Evolutionary conservation across 2,797 vertebrate genomes (phyloP).

Genomic region (Argya squamiceps): DNA sequence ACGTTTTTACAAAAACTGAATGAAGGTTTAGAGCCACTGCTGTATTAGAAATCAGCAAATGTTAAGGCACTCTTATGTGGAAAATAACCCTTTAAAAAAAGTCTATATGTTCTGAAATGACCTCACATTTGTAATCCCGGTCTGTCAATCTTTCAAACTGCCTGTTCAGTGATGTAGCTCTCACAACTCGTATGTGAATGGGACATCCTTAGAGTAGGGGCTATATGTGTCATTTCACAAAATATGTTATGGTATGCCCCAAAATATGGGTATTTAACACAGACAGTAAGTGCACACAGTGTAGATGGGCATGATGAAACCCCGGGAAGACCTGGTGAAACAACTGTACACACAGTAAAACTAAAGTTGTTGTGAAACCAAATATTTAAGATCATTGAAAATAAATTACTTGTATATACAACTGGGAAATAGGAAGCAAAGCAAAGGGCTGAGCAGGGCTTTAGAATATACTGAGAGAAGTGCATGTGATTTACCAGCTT

Average conservation of each 20-base stretch:
- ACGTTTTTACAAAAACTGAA: not conserved
- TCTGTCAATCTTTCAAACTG: not conserved
- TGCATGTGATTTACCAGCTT: not conserved
- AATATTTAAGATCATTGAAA: not conserved
- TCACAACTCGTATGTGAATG: accelerated
- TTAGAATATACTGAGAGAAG: not conserved
- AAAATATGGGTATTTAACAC: not conserved
- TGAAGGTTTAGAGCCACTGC: not conserved
- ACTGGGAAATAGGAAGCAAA: not conserved
- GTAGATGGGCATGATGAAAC: not conserved
- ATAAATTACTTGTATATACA: not conserved
- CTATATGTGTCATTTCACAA: not conserved
- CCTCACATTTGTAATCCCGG: not conserved
- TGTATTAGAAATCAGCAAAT: not conserved
- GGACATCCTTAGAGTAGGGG: not conserved
- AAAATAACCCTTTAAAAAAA: not conserved
- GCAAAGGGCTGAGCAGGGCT: not conserved
- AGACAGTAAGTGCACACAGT: not conserved
- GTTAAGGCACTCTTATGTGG: not conserved
- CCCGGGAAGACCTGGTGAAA: not conserved
- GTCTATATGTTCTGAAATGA: not conserved
- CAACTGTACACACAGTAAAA: not conserved
- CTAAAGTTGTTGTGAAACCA: not conserved
- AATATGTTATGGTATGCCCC: not conserved
- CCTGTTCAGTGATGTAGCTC: not conserved